Evolutionary conservation across 2,797 vertebrate genomes (phyloP), one percentile per base, ranked within the genome.

Genomic region (Xenopus petersii): DNA sequence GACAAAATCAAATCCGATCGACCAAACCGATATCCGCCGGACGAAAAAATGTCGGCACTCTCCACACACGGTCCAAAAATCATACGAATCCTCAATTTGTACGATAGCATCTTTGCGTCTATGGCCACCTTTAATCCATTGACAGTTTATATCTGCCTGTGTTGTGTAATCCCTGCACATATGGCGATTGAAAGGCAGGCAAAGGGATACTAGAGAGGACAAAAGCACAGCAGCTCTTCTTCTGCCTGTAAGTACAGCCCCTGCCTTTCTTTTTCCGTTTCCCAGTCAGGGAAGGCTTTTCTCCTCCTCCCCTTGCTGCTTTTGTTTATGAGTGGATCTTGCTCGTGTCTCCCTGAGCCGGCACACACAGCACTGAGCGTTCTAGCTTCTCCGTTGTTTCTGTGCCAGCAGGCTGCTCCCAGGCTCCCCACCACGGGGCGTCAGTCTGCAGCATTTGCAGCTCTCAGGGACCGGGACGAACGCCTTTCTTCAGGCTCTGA

Each of bases 381-480:
- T 72, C 49, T 59, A 24, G 51, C 49, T 42, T 67, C 17, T 15
- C n/a, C 21, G 61, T 63, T 63, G 61, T 59, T 16, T 47, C 49
- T 47, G 21, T 70, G 56, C 68, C 56, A 46, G 26, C 26, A 30
- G 68, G 71, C 69, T 71, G 61, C 75, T 63, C 17, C 70, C 70
- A 67, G 75, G 66, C 13, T 79, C 71, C 55, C 76, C 67, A 71
- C 76, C 76, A 79, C 76, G 66, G 76, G 76, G 76, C 67, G 76
- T 79, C 76, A 65, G 76, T 79, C 76, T 74, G 76, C 71, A 70
- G 76, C 76, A 69, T 54, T 48, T 58, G 6, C 11, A 36, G 48
- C 21, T 55, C 36, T 64, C 64, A 24, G 70, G 56, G 66, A 64
- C 70, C 70, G 64, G 64, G 65, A 64, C 74, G 10, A 26, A 56